phyloP scores from a whole-genome alignment of 2,113 vertebrate species.

The Agelaius phoeniceus region DNA sequence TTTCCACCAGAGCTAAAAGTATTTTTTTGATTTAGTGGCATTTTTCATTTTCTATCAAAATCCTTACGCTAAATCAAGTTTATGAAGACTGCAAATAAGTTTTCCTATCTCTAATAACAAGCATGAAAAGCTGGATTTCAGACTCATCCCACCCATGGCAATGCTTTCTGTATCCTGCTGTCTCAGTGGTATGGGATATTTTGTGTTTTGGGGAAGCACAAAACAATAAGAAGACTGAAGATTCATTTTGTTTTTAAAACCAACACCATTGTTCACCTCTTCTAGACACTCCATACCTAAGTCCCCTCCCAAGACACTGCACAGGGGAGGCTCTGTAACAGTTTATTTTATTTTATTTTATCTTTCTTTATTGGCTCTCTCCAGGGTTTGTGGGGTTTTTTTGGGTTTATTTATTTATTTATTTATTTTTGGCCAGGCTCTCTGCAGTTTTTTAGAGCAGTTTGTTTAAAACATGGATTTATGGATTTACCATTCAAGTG shows the following conservation, averaged over 20 bases:
- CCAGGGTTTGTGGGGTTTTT: not conserved
- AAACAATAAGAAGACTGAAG: not conserved
- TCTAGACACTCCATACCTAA: not conserved
- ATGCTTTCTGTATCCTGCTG: not conserved
- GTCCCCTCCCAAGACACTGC: not conserved
- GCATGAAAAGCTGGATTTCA: not conserved
- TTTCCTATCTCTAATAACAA: not conserved
- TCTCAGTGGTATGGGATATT: not conserved
- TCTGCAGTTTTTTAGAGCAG: not conserved
- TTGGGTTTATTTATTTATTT: too few species aligned
- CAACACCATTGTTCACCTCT: not conserved
- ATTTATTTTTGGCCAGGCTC: not conserved
- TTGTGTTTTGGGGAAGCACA: not conserved
- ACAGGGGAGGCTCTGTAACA: not conserved
- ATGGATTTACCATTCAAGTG: slow-evolving; percentile 14
- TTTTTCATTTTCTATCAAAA: not conserved
- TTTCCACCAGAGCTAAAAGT: not conserved
- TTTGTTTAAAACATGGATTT: not conserved
- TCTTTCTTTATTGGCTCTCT: not conserved
- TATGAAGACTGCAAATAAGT: not conserved
- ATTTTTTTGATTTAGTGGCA: not conserved
- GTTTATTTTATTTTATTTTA: not conserved
- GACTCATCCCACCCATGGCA: not conserved
- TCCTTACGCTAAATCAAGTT: not conserved
- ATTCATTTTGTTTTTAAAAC: not conserved